Percentiles rank a stretch among this genome's conserved stretches.
phyloP scores from a whole-genome alignment of 2,888 invertebrate genomes.

The Mimumesa dahlbomi region DNA sequence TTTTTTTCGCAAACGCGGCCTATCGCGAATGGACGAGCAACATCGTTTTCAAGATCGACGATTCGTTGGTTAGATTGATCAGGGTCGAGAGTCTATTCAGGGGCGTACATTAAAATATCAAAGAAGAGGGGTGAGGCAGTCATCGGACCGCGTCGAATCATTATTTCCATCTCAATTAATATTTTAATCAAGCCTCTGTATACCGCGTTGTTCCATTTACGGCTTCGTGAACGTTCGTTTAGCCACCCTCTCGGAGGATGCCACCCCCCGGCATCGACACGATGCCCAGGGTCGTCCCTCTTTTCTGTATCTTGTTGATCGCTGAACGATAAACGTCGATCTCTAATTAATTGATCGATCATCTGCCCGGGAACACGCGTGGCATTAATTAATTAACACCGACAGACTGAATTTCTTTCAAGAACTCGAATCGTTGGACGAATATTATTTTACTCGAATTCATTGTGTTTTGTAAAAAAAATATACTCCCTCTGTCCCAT shows the following conservation, averaged over 20 bases:
- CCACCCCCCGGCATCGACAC: not conserved
- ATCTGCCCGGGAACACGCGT: too few relatives aligned
- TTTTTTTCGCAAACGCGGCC: constrained; percentile 4
- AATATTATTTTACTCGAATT: too few relatives aligned
- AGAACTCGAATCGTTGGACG: too few relatives aligned
- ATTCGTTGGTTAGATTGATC: constrained; percentile 38
- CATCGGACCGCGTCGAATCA: constrained; percentile 74
- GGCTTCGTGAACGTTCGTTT: constrained; percentile 58
- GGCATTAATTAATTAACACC: too few relatives aligned
- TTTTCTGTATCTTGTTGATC: not conserved
- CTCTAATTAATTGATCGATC: not conserved
- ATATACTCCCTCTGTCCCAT: too few relatives aligned
- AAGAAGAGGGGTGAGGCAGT: constrained; percentile 44
- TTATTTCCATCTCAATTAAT: constrained; percentile 81
- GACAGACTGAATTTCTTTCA: too few relatives aligned
- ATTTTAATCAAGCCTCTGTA: constrained; percentile 79
- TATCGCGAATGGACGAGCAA: constrained; percentile 8
- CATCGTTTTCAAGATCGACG: constrained; percentile 16
- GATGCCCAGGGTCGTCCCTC: not conserved
- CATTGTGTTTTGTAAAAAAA: too few relatives aligned
- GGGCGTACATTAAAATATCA: constrained; percentile 52
- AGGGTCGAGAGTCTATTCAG: constrained; percentile 44
- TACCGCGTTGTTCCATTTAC: constrained; percentile 78
- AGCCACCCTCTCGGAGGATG: constrained; percentile 35
- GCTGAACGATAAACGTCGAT: not conserved